Conservation (phyloP, 2,113 vertebrate species). For the Pteruthius melanotis region DNA sequence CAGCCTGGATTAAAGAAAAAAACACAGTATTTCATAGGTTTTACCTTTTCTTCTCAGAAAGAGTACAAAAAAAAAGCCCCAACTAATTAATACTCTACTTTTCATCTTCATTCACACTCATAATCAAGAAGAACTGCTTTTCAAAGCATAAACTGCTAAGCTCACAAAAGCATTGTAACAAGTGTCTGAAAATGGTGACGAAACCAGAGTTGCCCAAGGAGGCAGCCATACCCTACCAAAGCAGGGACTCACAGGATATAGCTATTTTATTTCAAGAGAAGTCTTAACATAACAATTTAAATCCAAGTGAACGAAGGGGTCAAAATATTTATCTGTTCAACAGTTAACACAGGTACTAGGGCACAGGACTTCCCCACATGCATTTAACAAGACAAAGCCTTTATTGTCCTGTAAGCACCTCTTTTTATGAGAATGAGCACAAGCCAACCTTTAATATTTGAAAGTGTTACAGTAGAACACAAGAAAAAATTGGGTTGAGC, state of each 20-base stretch:
- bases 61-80: rapidly evolving
- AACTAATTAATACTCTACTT: neutral
- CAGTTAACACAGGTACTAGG: neutral
- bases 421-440: neutral
- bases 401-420: neutral
- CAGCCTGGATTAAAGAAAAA: neutral
- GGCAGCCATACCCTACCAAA: neutral
- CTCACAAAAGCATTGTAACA: neutral
- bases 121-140: neutral
- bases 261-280: neutral
- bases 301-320: rapidly evolving
- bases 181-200: neutral
- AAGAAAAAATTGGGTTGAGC: too few relatives aligned
- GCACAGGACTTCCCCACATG: neutral
- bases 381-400: neutral
- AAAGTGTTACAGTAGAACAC: neutral
- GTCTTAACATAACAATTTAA: neutral
- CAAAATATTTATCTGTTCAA: neutral
- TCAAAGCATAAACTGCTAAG: neutral
- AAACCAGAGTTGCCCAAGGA: neutral
- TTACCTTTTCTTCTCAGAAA: neutral
- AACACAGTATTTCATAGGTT: neutral
- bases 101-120: neutral
- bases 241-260: neutral
- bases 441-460: neutral